phyloP scores from a whole-genome alignment of 2,113 vertebrate species.

The Excalfactoria chinensis region DNA sequence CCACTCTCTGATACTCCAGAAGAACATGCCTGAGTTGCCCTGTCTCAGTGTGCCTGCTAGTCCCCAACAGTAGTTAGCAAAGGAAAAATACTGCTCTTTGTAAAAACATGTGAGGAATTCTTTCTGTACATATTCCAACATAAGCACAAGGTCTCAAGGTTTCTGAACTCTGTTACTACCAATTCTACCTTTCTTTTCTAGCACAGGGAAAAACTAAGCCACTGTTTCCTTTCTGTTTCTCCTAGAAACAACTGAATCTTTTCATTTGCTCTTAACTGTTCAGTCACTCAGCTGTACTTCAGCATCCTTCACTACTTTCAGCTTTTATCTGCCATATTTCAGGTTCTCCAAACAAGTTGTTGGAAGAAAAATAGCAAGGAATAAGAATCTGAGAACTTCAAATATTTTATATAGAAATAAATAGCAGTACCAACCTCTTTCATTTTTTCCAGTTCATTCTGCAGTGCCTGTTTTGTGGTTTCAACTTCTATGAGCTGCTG shows the following conservation, averaged over 20 bases:
- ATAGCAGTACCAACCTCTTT: constrained; percentile 88
- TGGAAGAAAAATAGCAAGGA: not conserved
- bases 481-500: constrained; percentile 97
- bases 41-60: not conserved
- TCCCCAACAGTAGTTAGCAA: not conserved
- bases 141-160: not conserved
- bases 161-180: not conserved
- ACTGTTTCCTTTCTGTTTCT: not conserved
- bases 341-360: not conserved
- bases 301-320: not conserved
- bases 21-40: not conserved
- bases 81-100: not conserved
- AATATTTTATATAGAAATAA: not conserved
- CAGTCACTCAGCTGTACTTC: not conserved
- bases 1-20: not conserved
- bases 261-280: not conserved
- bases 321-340: not conserved
- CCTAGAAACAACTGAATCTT: not conserved
- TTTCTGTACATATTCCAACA: not conserved
- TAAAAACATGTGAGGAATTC: not conserved
- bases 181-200: not conserved
- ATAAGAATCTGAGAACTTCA: not conserved
- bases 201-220: not conserved
- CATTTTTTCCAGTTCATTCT: constrained; percentile 94
- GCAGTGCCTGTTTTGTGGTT: constrained; percentile 94